phyloP scores from a whole-genome alignment of 2,113 vertebrate species.

The Phylloscopus trochiloides region DNA sequence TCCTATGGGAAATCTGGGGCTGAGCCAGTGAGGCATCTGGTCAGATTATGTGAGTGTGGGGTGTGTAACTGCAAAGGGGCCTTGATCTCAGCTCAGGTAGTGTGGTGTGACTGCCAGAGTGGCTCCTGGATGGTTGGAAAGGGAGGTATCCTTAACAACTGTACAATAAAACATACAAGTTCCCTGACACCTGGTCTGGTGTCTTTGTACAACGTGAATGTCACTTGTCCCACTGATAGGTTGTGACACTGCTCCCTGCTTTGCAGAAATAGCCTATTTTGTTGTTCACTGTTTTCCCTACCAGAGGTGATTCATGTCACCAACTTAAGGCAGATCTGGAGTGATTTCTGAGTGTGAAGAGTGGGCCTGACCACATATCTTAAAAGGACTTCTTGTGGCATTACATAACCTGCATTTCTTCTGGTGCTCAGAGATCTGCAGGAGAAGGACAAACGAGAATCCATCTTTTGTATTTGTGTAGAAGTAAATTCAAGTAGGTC shows the following conservation, averaged over 20 bases:
- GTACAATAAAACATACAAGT: not conserved
- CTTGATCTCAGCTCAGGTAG: not conserved
- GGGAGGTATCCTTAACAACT: not conserved
- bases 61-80: not conserved
- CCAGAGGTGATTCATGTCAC: not conserved
- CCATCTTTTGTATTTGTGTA: not conserved
- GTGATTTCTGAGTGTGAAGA: not conserved
- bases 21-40: too few species aligned
- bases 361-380: accelerated
- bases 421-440: not conserved
- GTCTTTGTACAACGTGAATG: not conserved
- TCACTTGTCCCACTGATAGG: not conserved
- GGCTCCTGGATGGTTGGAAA: not conserved
- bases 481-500: not conserved
- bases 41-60: not conserved
- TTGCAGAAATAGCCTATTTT: not conserved
- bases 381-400: not conserved
- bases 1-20: not conserved
- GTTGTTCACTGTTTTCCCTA: not conserved
- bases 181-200: not conserved
- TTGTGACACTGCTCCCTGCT: not conserved
- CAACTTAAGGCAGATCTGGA: not conserved
- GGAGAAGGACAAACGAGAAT: not conserved
- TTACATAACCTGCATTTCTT: not conserved
- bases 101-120: not conserved